phyloP scores from a whole-genome alignment of 2,113 vertebrate species.

The Argyrosomus japonicus region DNA sequence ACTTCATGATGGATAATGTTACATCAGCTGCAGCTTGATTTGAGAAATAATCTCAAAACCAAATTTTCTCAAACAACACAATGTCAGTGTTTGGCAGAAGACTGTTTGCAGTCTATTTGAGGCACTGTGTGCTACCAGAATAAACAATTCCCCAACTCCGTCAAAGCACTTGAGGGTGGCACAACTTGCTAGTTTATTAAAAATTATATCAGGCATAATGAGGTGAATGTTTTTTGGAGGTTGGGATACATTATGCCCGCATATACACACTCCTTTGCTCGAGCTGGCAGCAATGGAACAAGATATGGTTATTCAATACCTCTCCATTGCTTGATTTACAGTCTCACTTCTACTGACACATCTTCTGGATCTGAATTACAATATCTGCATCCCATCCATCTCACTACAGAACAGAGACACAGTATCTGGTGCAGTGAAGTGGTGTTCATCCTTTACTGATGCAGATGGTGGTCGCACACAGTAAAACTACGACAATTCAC shows the following conservation, averaged over 20 bases:
- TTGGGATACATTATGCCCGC: neutral
- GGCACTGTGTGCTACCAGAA: neutral
- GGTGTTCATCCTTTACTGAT: neutral
- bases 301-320: neutral
- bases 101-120: neutral
- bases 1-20: too few species aligned
- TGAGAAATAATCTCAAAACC: neutral
- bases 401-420: constrained; percentile 8
- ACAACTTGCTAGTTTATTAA: neutral
- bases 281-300: neutral
- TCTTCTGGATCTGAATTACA: neutral
- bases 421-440: neutral
- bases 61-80: neutral
- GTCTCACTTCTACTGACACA: constrained; percentile 1
- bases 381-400: constrained; percentile 2
- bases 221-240: neutral
- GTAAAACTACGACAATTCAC: neutral
- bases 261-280: neutral
- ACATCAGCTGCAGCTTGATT: neutral
- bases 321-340: constrained; percentile 9
- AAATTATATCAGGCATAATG: neutral
- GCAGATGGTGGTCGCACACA: neutral
- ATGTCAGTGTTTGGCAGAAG: neutral
- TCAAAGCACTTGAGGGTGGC: neutral
- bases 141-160: neutral